Evolutionary conservation across 2,888 invertebrate species (phyloP).

Genomic region (Epistrophe eligans): DNA sequence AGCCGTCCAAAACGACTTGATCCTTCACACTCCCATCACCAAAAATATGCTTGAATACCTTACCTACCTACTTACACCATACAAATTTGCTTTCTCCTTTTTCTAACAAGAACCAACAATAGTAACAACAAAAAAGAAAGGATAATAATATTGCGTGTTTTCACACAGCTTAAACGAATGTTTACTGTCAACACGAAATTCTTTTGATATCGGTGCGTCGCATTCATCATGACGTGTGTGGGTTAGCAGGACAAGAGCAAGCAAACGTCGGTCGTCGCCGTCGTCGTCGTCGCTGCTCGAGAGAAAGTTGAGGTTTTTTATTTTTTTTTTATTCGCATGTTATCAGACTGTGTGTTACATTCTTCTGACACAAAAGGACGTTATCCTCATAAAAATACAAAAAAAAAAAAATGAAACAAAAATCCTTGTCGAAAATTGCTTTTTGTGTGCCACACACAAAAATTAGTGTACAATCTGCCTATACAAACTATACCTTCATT

Average conservation of each 20-base stretch:
- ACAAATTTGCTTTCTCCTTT: conserved; percentile 10
- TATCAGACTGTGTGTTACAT: conserved; percentile 70
- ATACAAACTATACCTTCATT: too few species aligned
- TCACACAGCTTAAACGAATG: conserved; percentile 76
- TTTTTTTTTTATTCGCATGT: conserved; percentile 61
- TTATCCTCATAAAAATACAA: conserved; percentile 58
- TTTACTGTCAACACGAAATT: conserved; percentile 76
- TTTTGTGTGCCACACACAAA: conserved; percentile 55
- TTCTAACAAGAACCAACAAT: not conserved
- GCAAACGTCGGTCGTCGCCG: too few species aligned
- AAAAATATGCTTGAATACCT: not conserved
- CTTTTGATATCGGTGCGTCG: conserved; percentile 61
- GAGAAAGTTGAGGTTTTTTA: not conserved
- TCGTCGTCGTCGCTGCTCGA: too few species aligned
- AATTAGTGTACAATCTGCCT: conserved; percentile 54
- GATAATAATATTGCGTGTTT: conserved; percentile 75
- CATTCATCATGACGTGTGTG: conserved; percentile 62
- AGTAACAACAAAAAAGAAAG: conserved; percentile 1
- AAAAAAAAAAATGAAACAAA: conserved; percentile 13
- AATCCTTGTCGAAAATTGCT: conserved; percentile 72
- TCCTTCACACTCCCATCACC: conserved; percentile 45
- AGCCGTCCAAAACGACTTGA: conserved; percentile 49
- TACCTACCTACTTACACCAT: not conserved
- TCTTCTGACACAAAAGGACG: conserved; percentile 61
- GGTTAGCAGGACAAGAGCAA: conserved; percentile 26